Conservation (phyloP, 2,797 vertebrate genomes). For the Tokudaia tokunoshimensis region DNA sequence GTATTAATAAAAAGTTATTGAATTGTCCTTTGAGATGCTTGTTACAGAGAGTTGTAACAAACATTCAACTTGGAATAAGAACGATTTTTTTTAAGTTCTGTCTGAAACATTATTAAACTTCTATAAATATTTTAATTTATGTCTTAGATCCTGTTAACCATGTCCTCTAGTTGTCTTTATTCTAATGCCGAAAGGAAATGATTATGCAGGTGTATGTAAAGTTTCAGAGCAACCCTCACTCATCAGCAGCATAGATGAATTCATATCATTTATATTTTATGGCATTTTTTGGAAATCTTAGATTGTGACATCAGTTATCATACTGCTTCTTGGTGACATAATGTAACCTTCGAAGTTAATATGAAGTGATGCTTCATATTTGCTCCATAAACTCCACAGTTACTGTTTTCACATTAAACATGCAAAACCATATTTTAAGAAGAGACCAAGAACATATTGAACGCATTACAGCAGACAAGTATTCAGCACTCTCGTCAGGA, state of each 20-base stretch:
- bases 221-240: neutral
- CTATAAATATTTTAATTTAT: slow-evolving; percentile 62
- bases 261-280: slow-evolving; percentile 57
- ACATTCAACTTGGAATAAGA: slow-evolving; percentile 62
- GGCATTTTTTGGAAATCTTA: slow-evolving; percentile 66
- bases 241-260: neutral
- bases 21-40: slow-evolving; percentile 14
- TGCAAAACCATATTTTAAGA: neutral
- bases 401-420: slow-evolving; percentile 78
- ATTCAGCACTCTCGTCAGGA: neutral
- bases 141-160: slow-evolving; percentile 44
- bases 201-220: slow-evolving; percentile 7
- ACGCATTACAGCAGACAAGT: neutral
- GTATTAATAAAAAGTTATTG: slow-evolving; percentile 47
- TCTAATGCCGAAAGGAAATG: slow-evolving; percentile 15
- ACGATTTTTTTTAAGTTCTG: slow-evolving; percentile 47
- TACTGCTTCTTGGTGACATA: slow-evolving; percentile 59
- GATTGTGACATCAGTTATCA: neutral
- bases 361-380: slow-evolving; percentile 45
- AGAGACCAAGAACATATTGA: neutral
- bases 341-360: slow-evolving; percentile 54
- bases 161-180: slow-evolving; percentile 26
- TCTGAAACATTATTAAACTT: slow-evolving; percentile 60
- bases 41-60: slow-evolving; percentile 56
- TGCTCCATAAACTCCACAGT: slow-evolving; percentile 50